Evolutionary conservation across 2,113 vertebrate species (phyloP).

Genomic region (Tamias sibiricus): DNA sequence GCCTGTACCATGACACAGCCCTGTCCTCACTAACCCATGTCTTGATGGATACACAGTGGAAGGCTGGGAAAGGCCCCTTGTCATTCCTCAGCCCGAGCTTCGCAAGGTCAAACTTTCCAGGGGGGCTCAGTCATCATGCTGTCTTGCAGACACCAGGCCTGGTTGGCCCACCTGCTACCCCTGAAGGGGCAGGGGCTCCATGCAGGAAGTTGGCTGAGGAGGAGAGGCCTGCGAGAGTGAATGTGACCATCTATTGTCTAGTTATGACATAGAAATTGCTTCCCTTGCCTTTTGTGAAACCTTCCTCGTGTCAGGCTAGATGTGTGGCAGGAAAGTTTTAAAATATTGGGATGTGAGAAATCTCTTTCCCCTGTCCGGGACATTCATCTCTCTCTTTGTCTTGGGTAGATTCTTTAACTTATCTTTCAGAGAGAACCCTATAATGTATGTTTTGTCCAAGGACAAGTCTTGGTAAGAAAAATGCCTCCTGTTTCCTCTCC

Average conservation of each 20-base stretch:
- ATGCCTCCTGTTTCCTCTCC: not conserved
- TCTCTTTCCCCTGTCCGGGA: not conserved
- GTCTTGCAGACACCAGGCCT: not conserved
- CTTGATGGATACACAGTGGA: too few relatives aligned
- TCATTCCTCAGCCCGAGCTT: fast-evolving
- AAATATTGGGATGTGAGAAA: not conserved
- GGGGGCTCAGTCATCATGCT: fast-evolving
- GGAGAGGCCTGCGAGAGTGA: not conserved
- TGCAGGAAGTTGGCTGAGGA: not conserved
- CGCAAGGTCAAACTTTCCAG: not conserved
- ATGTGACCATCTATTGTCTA: fast-evolving
- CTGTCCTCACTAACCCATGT: not conserved
- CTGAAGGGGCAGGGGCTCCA: not conserved
- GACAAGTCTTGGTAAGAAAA: constrained; percentile 67
- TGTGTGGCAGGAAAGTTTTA: not conserved
- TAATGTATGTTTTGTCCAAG: constrained; percentile 42
- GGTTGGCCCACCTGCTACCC: not conserved
- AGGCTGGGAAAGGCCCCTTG: too few relatives aligned
- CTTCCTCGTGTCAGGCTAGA: not conserved
- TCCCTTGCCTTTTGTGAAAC: not conserved
- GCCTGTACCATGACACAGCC: too few relatives aligned
- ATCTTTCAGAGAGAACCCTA: constrained; percentile 40
- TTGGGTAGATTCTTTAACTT: constrained; percentile 30
- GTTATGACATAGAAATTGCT: not conserved
- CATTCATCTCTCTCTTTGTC: constrained; percentile 40